Base-by-base conservation (phyloP, 2,888 invertebrate genomes). In the Schizotus pectinicornis region DNA sequence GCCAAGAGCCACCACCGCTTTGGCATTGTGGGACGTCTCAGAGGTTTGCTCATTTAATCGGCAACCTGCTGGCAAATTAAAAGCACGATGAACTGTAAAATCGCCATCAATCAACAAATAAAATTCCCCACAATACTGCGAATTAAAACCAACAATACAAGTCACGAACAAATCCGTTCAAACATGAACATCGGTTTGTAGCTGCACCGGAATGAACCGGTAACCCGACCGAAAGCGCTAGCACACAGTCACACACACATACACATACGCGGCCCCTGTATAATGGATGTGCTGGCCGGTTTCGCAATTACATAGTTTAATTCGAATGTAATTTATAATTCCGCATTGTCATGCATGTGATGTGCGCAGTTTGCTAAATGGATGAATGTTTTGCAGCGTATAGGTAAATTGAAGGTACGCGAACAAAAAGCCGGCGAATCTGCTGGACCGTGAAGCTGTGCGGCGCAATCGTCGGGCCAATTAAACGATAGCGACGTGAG, bases 231-330 rank as follows among this genome's bases (percentile, higher is more conserved):
- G 42, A 41, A 50, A 39, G 32, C 22, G 12, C 9, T 22, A 51
- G 35, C 56, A 51, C 32, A 47, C 39, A 51, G 47, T 31, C 56
- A 51, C 32, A 47, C 39, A 51, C 51, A 52, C 34, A 59, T 47
- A 59, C 46, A 49, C 56, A 50, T 39, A 64, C 64, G 64, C 61
- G 58, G 36, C 51, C 61, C 61, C 61, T 69, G 71, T 52, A 77
- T 78, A 79, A 79, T 77, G 78, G 75, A 78, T 78, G 78, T 75
- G 77, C 74, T 74, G 74, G 76, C 74, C 71, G 76, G 78, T 76
- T 78, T 79, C 73, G 79, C 79, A 80, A 80, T 80, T 80, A 80
- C 79, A 79, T 80, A 79, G 80, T 80, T 79, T 80, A 79, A 80
- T 79, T 80, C 78, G 77, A 79, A 78, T 78, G 79, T 79, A 78